Conservation (phyloP, 2,888 invertebrate species). For the Chrysolina haemoptera region DNA sequence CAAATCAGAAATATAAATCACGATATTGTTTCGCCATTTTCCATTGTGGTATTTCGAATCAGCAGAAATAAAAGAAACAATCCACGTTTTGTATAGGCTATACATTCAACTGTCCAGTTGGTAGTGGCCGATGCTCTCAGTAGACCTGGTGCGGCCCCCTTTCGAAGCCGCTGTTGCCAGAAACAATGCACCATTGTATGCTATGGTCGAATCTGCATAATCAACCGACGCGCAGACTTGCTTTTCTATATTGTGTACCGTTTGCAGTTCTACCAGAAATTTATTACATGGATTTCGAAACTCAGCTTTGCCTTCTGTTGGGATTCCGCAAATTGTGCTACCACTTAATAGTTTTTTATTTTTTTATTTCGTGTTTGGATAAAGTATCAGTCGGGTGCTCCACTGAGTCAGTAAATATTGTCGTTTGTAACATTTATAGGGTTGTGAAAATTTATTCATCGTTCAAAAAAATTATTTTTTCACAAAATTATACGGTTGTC, state of each 20-base stretch:
- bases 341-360: not conserved
- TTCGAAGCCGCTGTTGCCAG: constrained; percentile 25
- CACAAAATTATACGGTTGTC: no score
- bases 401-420: not conserved
- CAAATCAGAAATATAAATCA: constrained; percentile 21
- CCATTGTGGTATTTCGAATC: constrained; percentile 23
- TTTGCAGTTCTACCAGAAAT: constrained; percentile 37
- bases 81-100: constrained; percentile 34
- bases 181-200: constrained; percentile 42
- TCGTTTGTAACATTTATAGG: not conserved
- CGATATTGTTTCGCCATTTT: constrained; percentile 29
- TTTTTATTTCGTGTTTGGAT: not conserved
- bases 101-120: constrained; percentile 39
- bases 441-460: no score
- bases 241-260: constrained; percentile 39
- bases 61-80: constrained; percentile 41
- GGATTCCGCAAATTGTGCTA: constrained; percentile 20
- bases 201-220: constrained; percentile 47
- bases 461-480: no score
- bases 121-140: constrained; percentile 24
- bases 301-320: constrained; percentile 15
- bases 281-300: constrained; percentile 44
- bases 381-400: not conserved
- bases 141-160: constrained; percentile 20
- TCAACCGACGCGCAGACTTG: constrained; percentile 43